These are phyloP conservation scores for Agriopis leucophaearia DNA, from an alignment of 2,888 invertebrate genomes.

Conservation along the genomic window DNA sequence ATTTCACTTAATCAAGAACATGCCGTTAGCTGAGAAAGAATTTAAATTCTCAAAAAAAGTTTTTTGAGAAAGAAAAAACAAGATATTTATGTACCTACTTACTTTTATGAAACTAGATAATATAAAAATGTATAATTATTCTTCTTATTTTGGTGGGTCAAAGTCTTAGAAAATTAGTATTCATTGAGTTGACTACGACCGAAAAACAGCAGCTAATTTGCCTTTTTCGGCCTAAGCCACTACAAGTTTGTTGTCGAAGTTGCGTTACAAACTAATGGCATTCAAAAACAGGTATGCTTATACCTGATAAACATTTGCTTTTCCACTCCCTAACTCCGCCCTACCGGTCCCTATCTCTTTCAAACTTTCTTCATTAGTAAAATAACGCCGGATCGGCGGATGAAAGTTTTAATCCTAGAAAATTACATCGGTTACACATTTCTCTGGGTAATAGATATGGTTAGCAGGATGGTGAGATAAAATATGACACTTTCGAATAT, in stretches of 20 bases:
- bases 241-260: background rate
- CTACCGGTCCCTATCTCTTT: constrained; percentile 47
- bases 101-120: too few species aligned
- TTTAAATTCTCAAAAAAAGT: too few species aligned
- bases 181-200: too few species aligned
- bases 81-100: too few species aligned
- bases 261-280: constrained; percentile 18
- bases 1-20: too few species aligned
- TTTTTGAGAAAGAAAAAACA: too few species aligned
- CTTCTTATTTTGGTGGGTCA: too few species aligned
- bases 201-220: background rate
- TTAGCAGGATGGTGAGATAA: background rate
- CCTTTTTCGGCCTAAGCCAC: constrained; percentile 4
- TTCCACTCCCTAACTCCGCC: constrained; percentile 40
- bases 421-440: constrained; percentile 60
- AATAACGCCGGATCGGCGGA: constrained; percentile 53
- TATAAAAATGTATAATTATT: too few species aligned
- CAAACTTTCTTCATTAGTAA: constrained; percentile 64
- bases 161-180: too few species aligned
- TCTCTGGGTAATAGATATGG: background rate
- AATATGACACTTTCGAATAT: too few species aligned
- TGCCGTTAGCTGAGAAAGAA: too few species aligned
- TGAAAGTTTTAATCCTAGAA: constrained; percentile 65
- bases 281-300: constrained; percentile 28
- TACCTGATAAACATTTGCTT: constrained; percentile 28